phyloP scores from a whole-genome alignment of 2,113 vertebrate genomes.

The Crotalus helleri region DNA sequence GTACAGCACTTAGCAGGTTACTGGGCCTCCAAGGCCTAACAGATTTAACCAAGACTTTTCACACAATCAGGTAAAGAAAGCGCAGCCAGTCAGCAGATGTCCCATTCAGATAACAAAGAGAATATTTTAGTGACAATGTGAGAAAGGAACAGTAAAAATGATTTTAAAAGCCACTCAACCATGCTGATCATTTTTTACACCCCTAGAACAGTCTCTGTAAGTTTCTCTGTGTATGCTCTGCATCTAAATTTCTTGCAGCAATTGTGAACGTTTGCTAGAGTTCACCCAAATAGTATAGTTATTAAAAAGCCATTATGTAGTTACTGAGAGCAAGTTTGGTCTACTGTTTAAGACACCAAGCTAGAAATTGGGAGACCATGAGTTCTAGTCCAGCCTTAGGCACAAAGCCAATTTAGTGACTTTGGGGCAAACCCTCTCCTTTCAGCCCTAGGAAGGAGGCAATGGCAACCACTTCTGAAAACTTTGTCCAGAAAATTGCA shows the following conservation, averaged over 20 bases:
- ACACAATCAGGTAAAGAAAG: slow-evolving; percentile 89
- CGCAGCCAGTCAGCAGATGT: slow-evolving; percentile 67
- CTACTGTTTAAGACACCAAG: neutral
- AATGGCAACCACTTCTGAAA: neutral
- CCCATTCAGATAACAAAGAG: slow-evolving; percentile 82
- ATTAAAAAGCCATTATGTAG: slow-evolving; percentile 26
- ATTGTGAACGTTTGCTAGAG: slow-evolving; percentile 48
- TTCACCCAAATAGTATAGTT: slow-evolving; percentile 41
- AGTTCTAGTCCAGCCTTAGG: neutral
- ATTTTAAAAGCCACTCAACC: slow-evolving; percentile 77
- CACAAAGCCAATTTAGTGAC: neutral
- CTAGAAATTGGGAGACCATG: neutral
- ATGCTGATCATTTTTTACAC: slow-evolving; percentile 58
- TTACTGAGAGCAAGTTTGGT: neutral
- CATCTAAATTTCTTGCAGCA: slow-evolving; percentile 41
- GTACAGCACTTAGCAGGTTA: slow-evolving; percentile 83
- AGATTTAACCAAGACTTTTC: slow-evolving; percentile 90
- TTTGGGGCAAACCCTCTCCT: neutral
- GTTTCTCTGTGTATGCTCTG: slow-evolving; percentile 46
- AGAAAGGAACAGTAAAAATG: slow-evolving; percentile 88
- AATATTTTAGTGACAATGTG: slow-evolving; percentile 94
- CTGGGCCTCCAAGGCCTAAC: slow-evolving; percentile 80
- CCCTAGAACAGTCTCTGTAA: slow-evolving; percentile 32
- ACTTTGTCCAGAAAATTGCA: neutral
- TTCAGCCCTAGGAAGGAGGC: neutral